These are phyloP conservation scores for Mus minutoides DNA, from an alignment of 2,797 vertebrate species.

Conservation along the genomic window DNA sequence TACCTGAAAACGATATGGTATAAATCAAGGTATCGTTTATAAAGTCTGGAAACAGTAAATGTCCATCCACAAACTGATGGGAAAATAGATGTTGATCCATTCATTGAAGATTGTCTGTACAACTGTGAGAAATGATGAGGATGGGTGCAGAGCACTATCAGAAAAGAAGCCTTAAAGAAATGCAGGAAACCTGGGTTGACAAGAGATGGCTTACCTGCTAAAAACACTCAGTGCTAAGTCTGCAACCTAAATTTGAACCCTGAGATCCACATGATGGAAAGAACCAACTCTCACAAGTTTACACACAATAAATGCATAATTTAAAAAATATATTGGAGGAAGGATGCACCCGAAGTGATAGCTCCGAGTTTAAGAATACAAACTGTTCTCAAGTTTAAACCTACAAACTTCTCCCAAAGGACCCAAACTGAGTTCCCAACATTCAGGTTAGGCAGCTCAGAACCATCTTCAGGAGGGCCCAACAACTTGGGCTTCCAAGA, in stretches of 20 bases:
- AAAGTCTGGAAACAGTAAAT: background rate
- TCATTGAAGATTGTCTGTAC: background rate
- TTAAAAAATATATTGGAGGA: background rate
- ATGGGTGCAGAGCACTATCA: background rate
- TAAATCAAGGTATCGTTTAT: background rate
- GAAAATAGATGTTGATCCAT: background rate
- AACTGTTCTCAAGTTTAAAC: background rate
- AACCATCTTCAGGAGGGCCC: background rate
- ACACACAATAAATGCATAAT: background rate
- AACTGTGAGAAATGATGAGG: background rate
- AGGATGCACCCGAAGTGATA: background rate
- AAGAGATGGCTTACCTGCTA: background rate
- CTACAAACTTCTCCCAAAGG: background rate
- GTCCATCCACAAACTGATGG: background rate
- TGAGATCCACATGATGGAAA: background rate
- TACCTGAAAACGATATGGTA: rapidly evolving
- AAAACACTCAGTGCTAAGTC: background rate
- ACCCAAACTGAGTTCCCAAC: background rate
- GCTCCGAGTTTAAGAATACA: background rate
- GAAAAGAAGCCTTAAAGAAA: background rate
- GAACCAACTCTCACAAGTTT: background rate
- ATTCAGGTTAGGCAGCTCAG: background rate
- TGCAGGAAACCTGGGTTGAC: background rate
- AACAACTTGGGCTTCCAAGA: background rate
- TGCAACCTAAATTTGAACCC: background rate